Evolutionary conservation across 2,113 vertebrate genomes (phyloP).

Genomic region (Butastur rufipennis): DNA sequence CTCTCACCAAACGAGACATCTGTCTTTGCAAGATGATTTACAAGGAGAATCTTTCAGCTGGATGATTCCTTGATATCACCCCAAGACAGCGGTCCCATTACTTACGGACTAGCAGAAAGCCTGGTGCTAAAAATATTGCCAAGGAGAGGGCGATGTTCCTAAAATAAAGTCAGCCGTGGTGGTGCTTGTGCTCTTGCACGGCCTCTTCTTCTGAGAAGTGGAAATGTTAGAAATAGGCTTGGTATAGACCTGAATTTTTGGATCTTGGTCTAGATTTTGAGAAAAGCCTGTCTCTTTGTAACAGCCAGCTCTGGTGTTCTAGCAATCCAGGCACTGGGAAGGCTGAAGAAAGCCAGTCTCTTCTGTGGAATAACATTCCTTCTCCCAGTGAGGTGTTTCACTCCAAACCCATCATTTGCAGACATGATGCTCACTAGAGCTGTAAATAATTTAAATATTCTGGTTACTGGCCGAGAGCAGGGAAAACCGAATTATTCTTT

Average conservation of each 20-base stretch:
- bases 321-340: background rate
- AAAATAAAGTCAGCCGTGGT: background rate
- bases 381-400: background rate
- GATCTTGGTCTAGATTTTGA: background rate
- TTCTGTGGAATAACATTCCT: background rate
- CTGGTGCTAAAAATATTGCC: background rate
- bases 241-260: background rate
- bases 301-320: background rate
- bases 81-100: background rate
- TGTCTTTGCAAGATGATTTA: background rate
- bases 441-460: conserved; percentile 39
- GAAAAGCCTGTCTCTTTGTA: background rate
- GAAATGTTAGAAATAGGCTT: background rate
- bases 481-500: conserved; percentile 10
- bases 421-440: background rate
- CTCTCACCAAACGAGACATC: background rate
- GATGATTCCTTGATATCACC: background rate
- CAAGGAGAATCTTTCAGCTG: background rate
- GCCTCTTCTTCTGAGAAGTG: background rate
- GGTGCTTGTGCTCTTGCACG: background rate
- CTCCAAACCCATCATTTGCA: background rate
- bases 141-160: background rate
- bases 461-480: background rate
- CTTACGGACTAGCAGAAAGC: background rate
- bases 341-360: background rate